Conservation (phyloP, 2,797 vertebrate species). For the Sebastes paucispinis region DNA sequence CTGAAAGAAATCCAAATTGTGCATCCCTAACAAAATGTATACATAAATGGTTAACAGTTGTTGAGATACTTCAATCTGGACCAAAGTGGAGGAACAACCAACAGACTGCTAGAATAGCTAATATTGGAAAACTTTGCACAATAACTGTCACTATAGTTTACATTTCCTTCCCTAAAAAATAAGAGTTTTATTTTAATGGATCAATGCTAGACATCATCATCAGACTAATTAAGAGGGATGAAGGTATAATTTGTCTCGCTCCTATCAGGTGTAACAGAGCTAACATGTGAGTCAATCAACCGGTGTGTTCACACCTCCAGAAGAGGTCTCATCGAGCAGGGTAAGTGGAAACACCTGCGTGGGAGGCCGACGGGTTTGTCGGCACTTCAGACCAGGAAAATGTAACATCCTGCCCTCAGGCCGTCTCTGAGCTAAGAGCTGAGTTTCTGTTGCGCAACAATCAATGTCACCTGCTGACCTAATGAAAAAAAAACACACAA, state of each 20-base stretch:
- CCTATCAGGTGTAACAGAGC: neutral
- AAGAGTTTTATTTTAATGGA: neutral
- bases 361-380: neutral
- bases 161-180: neutral
- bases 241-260: neutral
- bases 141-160: too few relatives aligned
- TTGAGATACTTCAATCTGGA: neutral
- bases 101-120: neutral
- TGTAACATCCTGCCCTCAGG: neutral
- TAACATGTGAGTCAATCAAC: neutral
- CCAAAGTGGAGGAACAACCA: neutral
- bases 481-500: neutral
- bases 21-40: too few relatives aligned
- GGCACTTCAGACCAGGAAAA: neutral
- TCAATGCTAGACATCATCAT: neutral
- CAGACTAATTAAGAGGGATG: neutral
- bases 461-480: neutral
- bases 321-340: neutral
- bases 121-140: too few relatives aligned
- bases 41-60: neutral
- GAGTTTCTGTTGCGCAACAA: neutral
- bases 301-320: slow-evolving; percentile 1
- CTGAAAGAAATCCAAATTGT: too few relatives aligned
- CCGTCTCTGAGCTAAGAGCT: neutral
- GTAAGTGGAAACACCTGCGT: slow-evolving; percentile 18